These are phyloP conservation scores for Sinohyriopsis cumingii DNA, from an alignment of 2,888 invertebrate species.

Conservation along the genomic window DNA sequence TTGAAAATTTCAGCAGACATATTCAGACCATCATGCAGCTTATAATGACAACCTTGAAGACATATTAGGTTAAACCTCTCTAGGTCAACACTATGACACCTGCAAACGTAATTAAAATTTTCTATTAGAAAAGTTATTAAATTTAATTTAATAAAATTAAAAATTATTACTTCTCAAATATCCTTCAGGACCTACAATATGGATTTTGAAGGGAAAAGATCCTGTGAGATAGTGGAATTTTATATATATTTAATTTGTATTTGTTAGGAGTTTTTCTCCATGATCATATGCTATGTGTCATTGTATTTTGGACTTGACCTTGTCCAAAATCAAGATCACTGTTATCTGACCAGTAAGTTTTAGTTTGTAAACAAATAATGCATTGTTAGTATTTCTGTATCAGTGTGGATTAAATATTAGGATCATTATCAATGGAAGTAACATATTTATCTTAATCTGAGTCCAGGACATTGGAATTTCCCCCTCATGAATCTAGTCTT, in stretches of 20 bases:
- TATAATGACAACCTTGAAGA: constrained; percentile 1
- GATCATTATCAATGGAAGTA: too few species aligned
- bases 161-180: too few species aligned
- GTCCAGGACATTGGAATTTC: too few species aligned
- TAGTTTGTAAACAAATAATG: too few species aligned
- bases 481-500: too few species aligned
- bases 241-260: background rate
- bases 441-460: too few species aligned
- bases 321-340: background rate
- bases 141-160: background rate
- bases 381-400: too few species aligned
- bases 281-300: background rate
- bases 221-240: background rate
- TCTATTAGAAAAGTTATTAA: too few species aligned
- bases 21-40: background rate
- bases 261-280: background rate
- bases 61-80: constrained; percentile 1
- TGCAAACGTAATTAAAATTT: too few species aligned
- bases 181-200: background rate
- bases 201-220: background rate
- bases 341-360: background rate
- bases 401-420: too few species aligned
- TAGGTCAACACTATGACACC: background rate
- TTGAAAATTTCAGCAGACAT: too few species aligned
- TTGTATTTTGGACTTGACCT: background rate